A percentile compares a stretch with the other conserved stretches of the same genome.
Evolutionary conservation across 2,888 invertebrate genomes (phyloP).

Genomic region (Spodoptera littoralis): DNA sequence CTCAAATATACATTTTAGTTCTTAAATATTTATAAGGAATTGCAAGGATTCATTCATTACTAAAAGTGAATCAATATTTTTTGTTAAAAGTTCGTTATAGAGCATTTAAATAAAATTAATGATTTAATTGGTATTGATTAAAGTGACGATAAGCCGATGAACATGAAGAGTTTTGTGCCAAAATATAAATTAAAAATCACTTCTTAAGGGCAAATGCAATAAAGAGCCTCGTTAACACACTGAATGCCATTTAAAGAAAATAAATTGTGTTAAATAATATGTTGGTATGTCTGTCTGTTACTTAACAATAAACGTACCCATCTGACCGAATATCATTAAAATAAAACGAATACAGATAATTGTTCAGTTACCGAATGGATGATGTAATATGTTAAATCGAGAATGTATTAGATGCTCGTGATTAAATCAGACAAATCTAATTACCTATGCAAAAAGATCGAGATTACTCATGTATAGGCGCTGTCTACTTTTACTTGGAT

Average conservation of each 20-base stretch:
- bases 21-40: too few species aligned
- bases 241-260: slow-evolving; percentile 22
- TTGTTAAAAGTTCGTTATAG: background rate
- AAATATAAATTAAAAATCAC: slow-evolving; percentile 23
- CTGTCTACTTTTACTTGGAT: background rate
- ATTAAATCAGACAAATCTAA: slow-evolving; percentile 27
- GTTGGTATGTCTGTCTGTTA: slow-evolving; percentile 14
- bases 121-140: slow-evolving; percentile 22
- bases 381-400: slow-evolving; percentile 25
- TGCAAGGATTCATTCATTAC: too few species aligned
- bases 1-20: too few species aligned
- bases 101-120: slow-evolving; percentile 11
- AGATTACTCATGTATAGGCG: slow-evolving; percentile 4
- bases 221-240: slow-evolving; percentile 37
- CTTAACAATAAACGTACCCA: slow-evolving; percentile 24
- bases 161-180: slow-evolving; percentile 17
- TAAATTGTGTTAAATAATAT: slow-evolving; percentile 33
- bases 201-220: slow-evolving; percentile 25
- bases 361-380: slow-evolving; percentile 27
- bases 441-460: slow-evolving; percentile 22
- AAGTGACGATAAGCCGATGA: slow-evolving; percentile 14
- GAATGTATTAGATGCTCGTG: slow-evolving; percentile 22
- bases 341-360: slow-evolving; percentile 28
- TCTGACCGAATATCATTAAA: slow-evolving; percentile 30
- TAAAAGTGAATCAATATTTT: too few species aligned